phyloP scores from a whole-genome alignment of 2,888 invertebrate species.

The Apeira syringaria region DNA sequence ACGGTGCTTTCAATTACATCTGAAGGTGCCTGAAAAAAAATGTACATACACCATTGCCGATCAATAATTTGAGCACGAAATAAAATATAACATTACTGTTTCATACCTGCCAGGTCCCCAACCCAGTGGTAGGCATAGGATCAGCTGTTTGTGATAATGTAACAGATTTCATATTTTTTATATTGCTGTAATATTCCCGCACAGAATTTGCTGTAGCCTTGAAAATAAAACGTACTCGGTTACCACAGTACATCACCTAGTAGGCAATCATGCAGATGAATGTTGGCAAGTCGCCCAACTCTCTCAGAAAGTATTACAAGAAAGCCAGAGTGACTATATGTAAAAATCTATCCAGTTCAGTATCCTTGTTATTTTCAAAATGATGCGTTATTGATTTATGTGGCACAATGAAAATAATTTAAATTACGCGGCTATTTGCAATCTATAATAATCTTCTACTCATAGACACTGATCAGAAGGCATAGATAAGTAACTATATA shows the following conservation, averaged over 20 bases:
- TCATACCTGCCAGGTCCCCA: constrained; percentile 88
- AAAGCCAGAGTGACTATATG: no score
- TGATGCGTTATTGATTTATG: no score
- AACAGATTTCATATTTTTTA: constrained; percentile 69
- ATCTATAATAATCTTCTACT: no score
- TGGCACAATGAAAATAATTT: no score
- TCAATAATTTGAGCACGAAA: neutral
- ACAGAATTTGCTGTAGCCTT: constrained; percentile 41
- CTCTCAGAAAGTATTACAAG: no score
- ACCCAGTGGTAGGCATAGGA: constrained; percentile 87
- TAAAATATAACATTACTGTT: neutral
- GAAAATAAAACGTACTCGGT: constrained; percentile 38
- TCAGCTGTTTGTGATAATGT: constrained; percentile 72
- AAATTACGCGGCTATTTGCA: no score
- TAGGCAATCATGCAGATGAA: constrained; percentile 30
- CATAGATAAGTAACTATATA: no score
- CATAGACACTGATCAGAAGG: no score
- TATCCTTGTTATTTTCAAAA: no score
- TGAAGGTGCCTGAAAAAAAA: constrained; percentile 77
- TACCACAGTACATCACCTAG: constrained; percentile 46
- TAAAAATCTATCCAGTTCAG: no score
- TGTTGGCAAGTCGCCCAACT: constrained; percentile 61
- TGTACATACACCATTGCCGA: no score
- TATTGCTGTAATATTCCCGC: constrained; percentile 45
- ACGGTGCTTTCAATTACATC: constrained; percentile 86